phyloP scores from a whole-genome alignment of 2,113 vertebrate genomes.

The Patagioenas fasciata region DNA sequence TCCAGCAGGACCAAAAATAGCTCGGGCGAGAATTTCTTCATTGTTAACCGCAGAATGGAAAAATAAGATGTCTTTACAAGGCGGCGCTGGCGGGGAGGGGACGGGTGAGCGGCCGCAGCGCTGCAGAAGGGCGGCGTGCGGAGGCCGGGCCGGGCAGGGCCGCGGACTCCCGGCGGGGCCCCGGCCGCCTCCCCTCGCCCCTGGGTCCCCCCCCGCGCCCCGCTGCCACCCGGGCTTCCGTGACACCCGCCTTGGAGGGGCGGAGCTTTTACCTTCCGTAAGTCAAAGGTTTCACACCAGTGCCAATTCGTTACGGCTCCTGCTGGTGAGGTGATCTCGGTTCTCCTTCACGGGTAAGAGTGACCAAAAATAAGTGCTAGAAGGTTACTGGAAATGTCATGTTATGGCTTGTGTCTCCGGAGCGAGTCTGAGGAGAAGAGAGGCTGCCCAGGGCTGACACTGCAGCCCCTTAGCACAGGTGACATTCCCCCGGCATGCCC shows the following conservation, averaged over 20 bases:
- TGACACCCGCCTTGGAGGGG: too few species aligned
- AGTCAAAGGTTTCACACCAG: neutral
- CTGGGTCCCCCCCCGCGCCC: too few species aligned
- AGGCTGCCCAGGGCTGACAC: too few species aligned
- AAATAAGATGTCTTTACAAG: neutral
- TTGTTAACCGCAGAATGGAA: neutral
- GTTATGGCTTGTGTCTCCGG: neutral
- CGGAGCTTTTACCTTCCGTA: neutral
- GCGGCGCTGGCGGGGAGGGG: neutral
- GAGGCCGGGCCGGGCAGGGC: too few species aligned
- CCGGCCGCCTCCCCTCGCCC: too few species aligned
- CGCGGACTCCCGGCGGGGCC: too few species aligned
- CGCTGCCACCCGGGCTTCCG: too few species aligned
- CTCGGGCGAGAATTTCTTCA: neutral
- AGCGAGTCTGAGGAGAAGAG: neutral
- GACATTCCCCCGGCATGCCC: neutral
- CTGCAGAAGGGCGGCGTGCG: neutral
- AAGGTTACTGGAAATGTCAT: neutral
- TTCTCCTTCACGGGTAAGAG: neutral
- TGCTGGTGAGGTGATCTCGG: neutral
- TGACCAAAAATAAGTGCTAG: neutral
- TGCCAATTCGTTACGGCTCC: neutral
- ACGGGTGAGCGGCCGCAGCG: neutral
- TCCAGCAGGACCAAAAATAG: slow-evolving; percentile 37
- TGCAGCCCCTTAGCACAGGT: neutral